Conservation (phyloP, 2,888 invertebrate species). For the Tetramorium bicarinatum region DNA sequence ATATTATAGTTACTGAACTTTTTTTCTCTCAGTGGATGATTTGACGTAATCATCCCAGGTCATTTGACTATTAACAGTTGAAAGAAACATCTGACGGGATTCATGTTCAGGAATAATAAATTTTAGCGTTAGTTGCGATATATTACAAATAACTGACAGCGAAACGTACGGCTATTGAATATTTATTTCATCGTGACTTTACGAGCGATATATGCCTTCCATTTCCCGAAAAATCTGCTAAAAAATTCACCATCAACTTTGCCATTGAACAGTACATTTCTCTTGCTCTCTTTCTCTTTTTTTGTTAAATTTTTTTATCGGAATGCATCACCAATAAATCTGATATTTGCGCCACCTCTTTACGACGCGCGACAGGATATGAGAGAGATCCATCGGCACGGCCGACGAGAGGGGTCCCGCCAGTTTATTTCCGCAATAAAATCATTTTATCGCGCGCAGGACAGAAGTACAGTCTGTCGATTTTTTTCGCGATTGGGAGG, state of each 20-base stretch:
- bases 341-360: constrained; percentile 43
- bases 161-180: constrained; percentile 19
- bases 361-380: constrained; percentile 48
- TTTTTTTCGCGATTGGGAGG: constrained; percentile 27
- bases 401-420: constrained; percentile 45
- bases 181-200: constrained; percentile 41
- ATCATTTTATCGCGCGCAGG: constrained; percentile 60
- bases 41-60: not conserved
- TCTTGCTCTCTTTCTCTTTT: not conserved
- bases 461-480: constrained; percentile 39
- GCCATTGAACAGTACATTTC: constrained; percentile 20
- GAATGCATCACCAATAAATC: constrained; percentile 54
- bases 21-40: not conserved
- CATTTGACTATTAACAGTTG: not conserved
- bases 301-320: constrained; percentile 5
- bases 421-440: constrained; percentile 71
- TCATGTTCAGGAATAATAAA: constrained; percentile 8
- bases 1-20: too few relatives aligned
- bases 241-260: constrained; percentile 29
- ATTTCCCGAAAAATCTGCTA: constrained; percentile 17
- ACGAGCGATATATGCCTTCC: constrained; percentile 25
- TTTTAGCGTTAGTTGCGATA: constrained; percentile 9
- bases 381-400: constrained; percentile 58
- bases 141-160: constrained; percentile 29
- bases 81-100: not conserved